Conservation (phyloP, 1,140 invertebrate genomes). For the Pogonomyrmex barbatus region DNA sequence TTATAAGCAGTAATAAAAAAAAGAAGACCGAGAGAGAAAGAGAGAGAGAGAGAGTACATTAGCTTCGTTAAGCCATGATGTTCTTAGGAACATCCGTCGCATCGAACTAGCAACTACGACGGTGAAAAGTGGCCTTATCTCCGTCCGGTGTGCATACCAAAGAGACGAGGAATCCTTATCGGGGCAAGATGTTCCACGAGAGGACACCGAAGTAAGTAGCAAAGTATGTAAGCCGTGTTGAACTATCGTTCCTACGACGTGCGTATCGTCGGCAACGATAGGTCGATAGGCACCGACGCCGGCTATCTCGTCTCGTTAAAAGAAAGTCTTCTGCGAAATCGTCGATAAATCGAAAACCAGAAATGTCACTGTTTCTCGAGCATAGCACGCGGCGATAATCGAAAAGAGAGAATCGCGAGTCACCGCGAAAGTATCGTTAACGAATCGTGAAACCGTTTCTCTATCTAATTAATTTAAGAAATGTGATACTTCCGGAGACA, state of each 20-base stretch:
- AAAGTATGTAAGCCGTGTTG: conserved; percentile 79
- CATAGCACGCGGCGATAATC: conserved; percentile 26
- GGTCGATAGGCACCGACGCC: conserved; percentile 61
- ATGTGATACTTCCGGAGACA: background rate
- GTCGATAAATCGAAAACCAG: conserved; percentile 57
- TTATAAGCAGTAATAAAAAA: conserved; percentile 12
- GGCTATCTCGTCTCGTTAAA: conserved; percentile 36
- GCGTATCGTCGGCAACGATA: conserved; percentile 73
- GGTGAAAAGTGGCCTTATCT: conserved; percentile 72
- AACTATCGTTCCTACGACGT: conserved; percentile 77
- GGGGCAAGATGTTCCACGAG: conserved; percentile 72
- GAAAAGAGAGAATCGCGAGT: conserved; percentile 51
- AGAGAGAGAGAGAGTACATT: conserved; percentile 19
- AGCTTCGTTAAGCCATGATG: conserved; percentile 48
- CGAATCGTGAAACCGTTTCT: conserved; percentile 12
- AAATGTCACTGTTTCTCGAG: conserved; percentile 34
- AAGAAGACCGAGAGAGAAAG: background rate
- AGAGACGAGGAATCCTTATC: conserved; percentile 74
- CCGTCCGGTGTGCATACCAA: conserved; percentile 37
- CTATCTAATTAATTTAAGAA: background rate
- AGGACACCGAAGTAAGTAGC: conserved; percentile 79
- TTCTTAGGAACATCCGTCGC: conserved; percentile 52
- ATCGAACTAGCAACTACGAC: background rate
- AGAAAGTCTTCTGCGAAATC: conserved; percentile 20
- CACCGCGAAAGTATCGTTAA: background rate